Evolutionary conservation across 2,888 invertebrate genomes (phyloP).

Genomic region (Cryptus viduatorius): DNA sequence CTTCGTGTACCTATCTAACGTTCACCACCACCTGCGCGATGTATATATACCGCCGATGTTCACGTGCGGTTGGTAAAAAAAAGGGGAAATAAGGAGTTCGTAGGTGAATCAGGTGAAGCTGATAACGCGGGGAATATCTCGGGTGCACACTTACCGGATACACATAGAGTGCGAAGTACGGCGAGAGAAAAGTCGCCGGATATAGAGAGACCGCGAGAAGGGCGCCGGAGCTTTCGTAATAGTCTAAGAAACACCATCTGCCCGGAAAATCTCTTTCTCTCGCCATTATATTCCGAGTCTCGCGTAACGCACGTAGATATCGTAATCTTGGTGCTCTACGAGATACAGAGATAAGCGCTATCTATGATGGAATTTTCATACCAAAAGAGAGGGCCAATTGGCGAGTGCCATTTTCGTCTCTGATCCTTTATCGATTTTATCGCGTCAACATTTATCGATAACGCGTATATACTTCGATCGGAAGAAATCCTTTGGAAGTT

Average conservation of each 20-base stretch:
- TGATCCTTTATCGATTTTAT: conserved; percentile 13
- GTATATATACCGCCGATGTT: background rate
- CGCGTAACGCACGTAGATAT: conserved; percentile 31
- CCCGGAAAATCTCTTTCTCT: conserved; percentile 78
- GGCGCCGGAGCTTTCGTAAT: background rate
- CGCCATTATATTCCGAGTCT: background rate
- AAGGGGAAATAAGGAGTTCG: background rate
- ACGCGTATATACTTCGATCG: too few species aligned
- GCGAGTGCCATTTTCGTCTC: conserved; percentile 36
- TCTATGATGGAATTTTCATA: conserved; percentile 70
- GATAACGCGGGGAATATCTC: conserved; percentile 33
- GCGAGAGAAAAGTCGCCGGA: background rate
- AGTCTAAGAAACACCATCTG: conserved; percentile 71
- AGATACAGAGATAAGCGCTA: conserved; percentile 61
- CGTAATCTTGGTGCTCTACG: conserved; percentile 70
- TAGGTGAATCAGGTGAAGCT: conserved; percentile 17
- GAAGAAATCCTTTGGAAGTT: background rate
- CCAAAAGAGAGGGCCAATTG: conserved; percentile 71
- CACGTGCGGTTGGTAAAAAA: background rate
- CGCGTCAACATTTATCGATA: background rate
- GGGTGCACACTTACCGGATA: background rate
- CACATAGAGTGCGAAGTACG: conserved; percentile 23
- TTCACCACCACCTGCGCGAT: background rate
- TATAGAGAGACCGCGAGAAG: background rate
- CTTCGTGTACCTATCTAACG: conserved; percentile 8